Evolutionary conservation across 2,888 invertebrate species (phyloP).

Genomic region (Megalurothrips usitatus): DNA sequence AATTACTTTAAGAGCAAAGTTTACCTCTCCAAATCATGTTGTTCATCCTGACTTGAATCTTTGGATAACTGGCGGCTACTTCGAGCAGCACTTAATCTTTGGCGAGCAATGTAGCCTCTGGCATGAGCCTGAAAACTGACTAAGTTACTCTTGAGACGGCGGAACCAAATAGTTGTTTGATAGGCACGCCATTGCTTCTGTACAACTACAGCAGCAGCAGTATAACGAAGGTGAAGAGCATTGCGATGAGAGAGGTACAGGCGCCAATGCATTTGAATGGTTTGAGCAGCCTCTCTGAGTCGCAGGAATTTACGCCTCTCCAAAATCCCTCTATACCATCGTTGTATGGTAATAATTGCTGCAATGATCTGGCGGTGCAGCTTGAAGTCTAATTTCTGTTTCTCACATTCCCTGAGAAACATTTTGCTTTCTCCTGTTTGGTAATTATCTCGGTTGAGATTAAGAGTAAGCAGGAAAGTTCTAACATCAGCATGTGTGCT

Average conservation of each 20-base stretch:
- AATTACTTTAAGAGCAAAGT: background rate
- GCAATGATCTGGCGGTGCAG: constrained; percentile 92
- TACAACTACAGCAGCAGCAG: constrained; percentile 59
- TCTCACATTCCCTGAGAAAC: constrained; percentile 90
- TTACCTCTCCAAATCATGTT: constrained; percentile 44
- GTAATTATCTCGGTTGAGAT: constrained; percentile 84
- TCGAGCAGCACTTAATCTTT: constrained; percentile 41
- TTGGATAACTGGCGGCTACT: constrained; percentile 41
- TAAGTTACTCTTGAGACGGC: constrained; percentile 56
- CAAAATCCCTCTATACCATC: constrained; percentile 42
- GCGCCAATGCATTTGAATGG: constrained; percentile 67
- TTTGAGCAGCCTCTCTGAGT: constrained; percentile 66
- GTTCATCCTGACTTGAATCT: constrained; percentile 55
- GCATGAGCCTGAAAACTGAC: constrained; percentile 67
- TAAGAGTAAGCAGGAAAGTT: constrained; percentile 74
- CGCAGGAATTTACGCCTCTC: constrained; percentile 63
- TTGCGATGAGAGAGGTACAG: constrained; percentile 59
- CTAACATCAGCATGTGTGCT: constrained; percentile 83
- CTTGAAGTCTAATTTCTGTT: constrained; percentile 84
- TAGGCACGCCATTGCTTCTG: constrained; percentile 76
- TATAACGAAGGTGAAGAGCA: constrained; percentile 51
- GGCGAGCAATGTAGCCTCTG: constrained; percentile 61
- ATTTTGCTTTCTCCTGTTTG: constrained; percentile 86
- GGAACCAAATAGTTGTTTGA: constrained; percentile 61
- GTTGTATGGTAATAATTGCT: constrained; percentile 83